These are phyloP conservation scores for Dasysyrphus albostriatus DNA, from an alignment of 2,888 invertebrate species.

Conservation along the genomic window DNA sequence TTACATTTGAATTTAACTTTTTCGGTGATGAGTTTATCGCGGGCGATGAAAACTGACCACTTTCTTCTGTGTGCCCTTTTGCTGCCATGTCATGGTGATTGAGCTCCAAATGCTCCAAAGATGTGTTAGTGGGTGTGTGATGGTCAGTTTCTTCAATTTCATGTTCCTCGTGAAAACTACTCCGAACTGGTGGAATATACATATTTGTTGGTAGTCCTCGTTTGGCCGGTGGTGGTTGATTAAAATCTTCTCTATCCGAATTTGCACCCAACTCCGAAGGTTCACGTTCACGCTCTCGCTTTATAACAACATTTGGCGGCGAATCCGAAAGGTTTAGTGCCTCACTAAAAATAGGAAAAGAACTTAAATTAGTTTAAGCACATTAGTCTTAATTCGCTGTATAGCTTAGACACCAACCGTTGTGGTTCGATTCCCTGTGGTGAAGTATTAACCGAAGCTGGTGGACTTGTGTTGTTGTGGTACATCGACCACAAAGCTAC, in stretches of 20 bases:
- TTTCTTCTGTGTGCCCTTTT: slow-evolving; percentile 29
- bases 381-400: slow-evolving; percentile 50
- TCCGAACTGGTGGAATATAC: slow-evolving; percentile 78
- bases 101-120: slow-evolving; percentile 39
- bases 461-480: slow-evolving; percentile 87
- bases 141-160: slow-evolving; percentile 78
- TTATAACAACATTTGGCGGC: slow-evolving; percentile 85
- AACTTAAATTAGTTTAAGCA: slow-evolving; percentile 61
- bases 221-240: slow-evolving; percentile 87
- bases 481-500: slow-evolving; percentile 93
- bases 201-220: slow-evolving; percentile 79
- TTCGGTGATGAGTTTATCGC: slow-evolving; percentile 32
- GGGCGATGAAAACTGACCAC: slow-evolving; percentile 8
- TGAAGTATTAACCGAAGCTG: slow-evolving; percentile 84
- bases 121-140: slow-evolving; percentile 39
- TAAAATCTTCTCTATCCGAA: slow-evolving; percentile 81
- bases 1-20: slow-evolving; percentile 21
- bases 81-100: slow-evolving; percentile 28
- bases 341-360: slow-evolving; percentile 85
- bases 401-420: slow-evolving; percentile 80
- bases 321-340: slow-evolving; percentile 92
- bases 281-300: slow-evolving; percentile 85
- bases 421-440: slow-evolving; percentile 84
- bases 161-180: slow-evolving; percentile 48
- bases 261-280: slow-evolving; percentile 74